A percentile compares a stretch with the other conserved stretches of the same genome.
Conservation (phyloP, 1,140 invertebrate species). For the Trichonephila clavata region DNA sequence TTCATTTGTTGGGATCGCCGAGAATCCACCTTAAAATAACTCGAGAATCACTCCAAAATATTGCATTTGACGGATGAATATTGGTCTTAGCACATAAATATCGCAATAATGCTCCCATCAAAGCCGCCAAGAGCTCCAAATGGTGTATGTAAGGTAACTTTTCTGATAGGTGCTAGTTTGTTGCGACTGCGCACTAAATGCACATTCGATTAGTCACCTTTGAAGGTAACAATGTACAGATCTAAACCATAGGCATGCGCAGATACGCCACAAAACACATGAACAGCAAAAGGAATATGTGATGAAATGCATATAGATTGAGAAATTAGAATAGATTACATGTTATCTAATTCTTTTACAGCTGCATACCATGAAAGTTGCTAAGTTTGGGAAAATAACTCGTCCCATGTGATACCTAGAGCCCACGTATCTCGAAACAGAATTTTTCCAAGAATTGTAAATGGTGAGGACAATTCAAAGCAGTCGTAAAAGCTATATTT, state of each 20-base stretch:
- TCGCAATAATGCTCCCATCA: too few relatives aligned
- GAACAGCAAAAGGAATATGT: neutral
- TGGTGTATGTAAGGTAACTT: too few relatives aligned
- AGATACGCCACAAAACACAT: constrained; percentile 51
- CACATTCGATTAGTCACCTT: too few relatives aligned
- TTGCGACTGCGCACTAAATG: too few relatives aligned
- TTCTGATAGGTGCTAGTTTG: too few relatives aligned
- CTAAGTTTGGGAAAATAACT: constrained; percentile 40
- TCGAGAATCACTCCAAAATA: too few relatives aligned
- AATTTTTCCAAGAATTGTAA: constrained; percentile 40
- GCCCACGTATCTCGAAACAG: constrained; percentile 54
- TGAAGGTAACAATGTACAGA: constrained; percentile 9
- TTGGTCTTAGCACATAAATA: too few relatives aligned
- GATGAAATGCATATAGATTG: constrained; percentile 9
- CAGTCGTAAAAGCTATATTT: constrained; percentile 42
- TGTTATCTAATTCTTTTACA: neutral
- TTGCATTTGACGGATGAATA: too few relatives aligned
- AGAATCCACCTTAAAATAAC: too few relatives aligned
- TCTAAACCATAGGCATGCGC: constrained; percentile 42
- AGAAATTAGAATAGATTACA: constrained; percentile 37
- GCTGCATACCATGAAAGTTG: neutral
- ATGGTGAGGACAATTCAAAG: constrained; percentile 51
- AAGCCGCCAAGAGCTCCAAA: too few relatives aligned
- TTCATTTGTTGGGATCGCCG: too few relatives aligned
- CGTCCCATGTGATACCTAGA: constrained; percentile 52